Evolutionary conservation across 2,113 vertebrate genomes (phyloP).

Genomic region (Lethenteron reissneri): DNA sequence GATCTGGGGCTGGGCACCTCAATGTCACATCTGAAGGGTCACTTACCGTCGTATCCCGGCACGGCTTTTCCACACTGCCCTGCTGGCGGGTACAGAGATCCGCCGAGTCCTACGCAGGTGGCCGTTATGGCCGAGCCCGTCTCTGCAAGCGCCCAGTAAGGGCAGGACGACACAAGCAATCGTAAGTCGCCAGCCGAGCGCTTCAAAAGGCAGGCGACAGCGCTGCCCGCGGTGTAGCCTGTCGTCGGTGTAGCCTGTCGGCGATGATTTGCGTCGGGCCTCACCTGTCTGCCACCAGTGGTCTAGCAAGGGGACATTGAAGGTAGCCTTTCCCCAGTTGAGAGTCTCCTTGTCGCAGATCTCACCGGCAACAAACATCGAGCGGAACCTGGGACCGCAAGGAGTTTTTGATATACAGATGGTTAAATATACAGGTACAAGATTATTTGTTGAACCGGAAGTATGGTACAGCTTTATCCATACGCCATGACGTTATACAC

Average conservation of each 20-base stretch:
- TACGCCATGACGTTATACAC: too few relatives aligned
- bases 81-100: conserved; percentile 47
- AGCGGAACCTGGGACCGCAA: conserved; percentile 31
- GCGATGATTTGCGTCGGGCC: conserved; percentile 5
- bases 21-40: background rate
- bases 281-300: conserved; percentile 99
- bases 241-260: too few relatives aligned
- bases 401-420: background rate
- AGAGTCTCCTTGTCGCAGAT: conserved; percentile 69
- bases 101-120: conserved; percentile 57
- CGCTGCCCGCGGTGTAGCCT: too few relatives aligned
- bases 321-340: conserved; percentile 60
- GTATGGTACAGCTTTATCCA: too few relatives aligned
- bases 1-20: too few relatives aligned
- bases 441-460: too few relatives aligned
- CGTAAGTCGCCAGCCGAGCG: too few relatives aligned
- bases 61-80: conserved; percentile 75
- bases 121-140: conserved; percentile 76
- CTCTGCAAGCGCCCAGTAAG: conserved; percentile 25
- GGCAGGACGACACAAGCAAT: background rate
- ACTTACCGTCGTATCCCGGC: conserved; percentile 74
- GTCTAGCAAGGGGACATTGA: conserved; percentile 75
- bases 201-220: too few relatives aligned
- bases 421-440: too few relatives aligned
- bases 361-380: conserved; percentile 66